Evolutionary conservation across 2,888 invertebrate species (phyloP).

Genomic region (Pammene aurita): DNA sequence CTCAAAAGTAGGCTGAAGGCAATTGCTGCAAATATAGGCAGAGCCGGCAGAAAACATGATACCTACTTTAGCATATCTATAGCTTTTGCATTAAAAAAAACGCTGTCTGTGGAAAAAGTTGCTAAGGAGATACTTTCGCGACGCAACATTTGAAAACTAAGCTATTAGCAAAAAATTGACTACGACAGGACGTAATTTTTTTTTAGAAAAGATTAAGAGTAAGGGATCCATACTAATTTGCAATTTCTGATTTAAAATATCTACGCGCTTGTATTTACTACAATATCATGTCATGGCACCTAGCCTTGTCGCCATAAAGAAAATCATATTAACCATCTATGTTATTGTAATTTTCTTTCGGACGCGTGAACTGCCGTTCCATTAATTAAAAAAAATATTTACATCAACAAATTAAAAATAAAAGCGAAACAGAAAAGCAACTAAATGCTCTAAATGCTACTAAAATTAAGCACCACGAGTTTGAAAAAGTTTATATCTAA

Average conservation of each 20-base stretch:
- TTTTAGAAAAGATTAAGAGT: too few species aligned
- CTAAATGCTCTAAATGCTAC: slow-evolving; percentile 81
- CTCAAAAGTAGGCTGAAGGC: too few species aligned
- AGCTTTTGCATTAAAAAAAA: too few species aligned
- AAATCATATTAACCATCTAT: background rate
- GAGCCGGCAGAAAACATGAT: too few species aligned
- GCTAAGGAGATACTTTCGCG: too few species aligned
- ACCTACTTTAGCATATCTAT: too few species aligned
- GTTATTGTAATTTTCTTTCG: background rate
- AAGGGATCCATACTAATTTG: too few species aligned
- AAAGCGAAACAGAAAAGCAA: slow-evolving; percentile 53
- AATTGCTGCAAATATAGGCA: too few species aligned
- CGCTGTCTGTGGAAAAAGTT: too few species aligned
- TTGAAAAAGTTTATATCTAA: slow-evolving; percentile 13
- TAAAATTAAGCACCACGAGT: slow-evolving; percentile 67
- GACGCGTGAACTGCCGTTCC: slow-evolving; percentile 26
- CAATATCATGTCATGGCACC: slow-evolving; percentile 65
- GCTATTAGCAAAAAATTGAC: too few species aligned
- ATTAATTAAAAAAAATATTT: slow-evolving; percentile 56
- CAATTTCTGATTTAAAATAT: background rate
- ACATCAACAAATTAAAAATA: slow-evolving; percentile 49
- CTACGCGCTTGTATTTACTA: slow-evolving; percentile 33
- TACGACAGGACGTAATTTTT: too few species aligned
- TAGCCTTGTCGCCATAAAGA: slow-evolving; percentile 49
- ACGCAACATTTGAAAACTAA: too few species aligned